Conservation (phyloP, 2,888 invertebrate species). For the Dione juno region DNA sequence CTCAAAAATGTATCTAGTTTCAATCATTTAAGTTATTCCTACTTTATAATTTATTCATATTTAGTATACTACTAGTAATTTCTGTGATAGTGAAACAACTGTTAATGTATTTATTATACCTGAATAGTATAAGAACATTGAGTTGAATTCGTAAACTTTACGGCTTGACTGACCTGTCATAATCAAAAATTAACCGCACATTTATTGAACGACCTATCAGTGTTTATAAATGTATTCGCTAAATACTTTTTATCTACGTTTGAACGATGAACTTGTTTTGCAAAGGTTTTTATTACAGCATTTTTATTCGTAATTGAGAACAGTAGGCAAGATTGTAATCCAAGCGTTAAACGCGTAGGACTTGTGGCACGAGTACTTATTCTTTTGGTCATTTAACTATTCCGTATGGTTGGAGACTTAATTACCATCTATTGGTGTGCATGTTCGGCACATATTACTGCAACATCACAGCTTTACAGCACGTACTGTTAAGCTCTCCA, state of each 20-base stretch:
- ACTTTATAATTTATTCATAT: not conserved
- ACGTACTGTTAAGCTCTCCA: slow-evolving; percentile 49
- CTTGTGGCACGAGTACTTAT: slow-evolving; percentile 29
- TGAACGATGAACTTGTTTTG: slow-evolving; percentile 19
- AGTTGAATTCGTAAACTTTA: slow-evolving; percentile 14
- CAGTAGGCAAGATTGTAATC: slow-evolving; percentile 15
- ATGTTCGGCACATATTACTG: slow-evolving; percentile 55
- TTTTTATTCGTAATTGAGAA: slow-evolving; percentile 27
- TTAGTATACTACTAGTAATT: not conserved
- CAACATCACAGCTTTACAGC: slow-evolving; percentile 56
- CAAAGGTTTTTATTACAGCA: slow-evolving; percentile 12
- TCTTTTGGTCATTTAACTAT: slow-evolving; percentile 35
- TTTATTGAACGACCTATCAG: slow-evolving; percentile 29
- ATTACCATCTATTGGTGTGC: slow-evolving; percentile 60
- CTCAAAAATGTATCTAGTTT: not conserved
- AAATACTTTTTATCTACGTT: slow-evolving; percentile 30
- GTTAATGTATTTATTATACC: not conserved
- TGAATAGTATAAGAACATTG: not conserved
- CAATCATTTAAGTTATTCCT: not conserved
- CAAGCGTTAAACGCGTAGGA: slow-evolving; percentile 31
- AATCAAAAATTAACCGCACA: slow-evolving; percentile 25
- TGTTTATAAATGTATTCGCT: slow-evolving; percentile 31
- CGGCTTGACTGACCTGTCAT: slow-evolving; percentile 3
- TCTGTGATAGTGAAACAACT: slow-evolving; percentile 6
- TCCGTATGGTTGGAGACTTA: slow-evolving; percentile 52